Base-by-base conservation (phyloP, 2,113 vertebrate species). In the Pterocles burchelli region DNA sequence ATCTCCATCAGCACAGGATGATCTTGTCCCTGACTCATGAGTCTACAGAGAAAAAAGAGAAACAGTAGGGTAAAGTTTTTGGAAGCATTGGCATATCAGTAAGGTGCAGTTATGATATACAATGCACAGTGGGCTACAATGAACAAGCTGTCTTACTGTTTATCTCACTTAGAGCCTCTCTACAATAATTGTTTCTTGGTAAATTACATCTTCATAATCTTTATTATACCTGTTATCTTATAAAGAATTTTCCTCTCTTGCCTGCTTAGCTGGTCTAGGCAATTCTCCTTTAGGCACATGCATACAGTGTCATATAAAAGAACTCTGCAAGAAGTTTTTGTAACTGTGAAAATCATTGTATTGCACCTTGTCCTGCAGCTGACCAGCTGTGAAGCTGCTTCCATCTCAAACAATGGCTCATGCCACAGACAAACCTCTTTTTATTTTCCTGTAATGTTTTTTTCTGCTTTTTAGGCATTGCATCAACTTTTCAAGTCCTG, bases 131-230 rank as follows among this genome's bases (percentile, higher is more conserved):
- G 49, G 75, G 31, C 58, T 85, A n/a, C 52, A 92, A 78, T 45
- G 91, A 91, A 34, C 62, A 85, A 86, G 26, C 20, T 65, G 34
- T 77, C 61, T 65, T 59, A 55, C 45, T 61, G 24, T 91, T 85
- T 81, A 52, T 89, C 48, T 93, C 68, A 29, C 62, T 91, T 70
- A 88, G 22, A 77, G 29, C 28, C 8, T 59, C 48, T 17, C 59
- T 61, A 41, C 72, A 88, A 48, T 80, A 80, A 91, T 49, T 59
- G 51, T 38, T 94, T 66, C 71, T 82, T 38, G 19, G 58, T 48
- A 85, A 89, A 88, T 77, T 79, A 25, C 67, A 77, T 73, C 55
- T 93, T 85, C 66, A 52, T 80, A 77, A 82, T 70, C 72, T 93
- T 88, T 83, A 80, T 80, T 92, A 33, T 55, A 74, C 33, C 38